Evolutionary conservation across 1,140 invertebrate species (phyloP), one percentile per base, ranked within the genome.

Genomic region (Eumaeus atala): DNA sequence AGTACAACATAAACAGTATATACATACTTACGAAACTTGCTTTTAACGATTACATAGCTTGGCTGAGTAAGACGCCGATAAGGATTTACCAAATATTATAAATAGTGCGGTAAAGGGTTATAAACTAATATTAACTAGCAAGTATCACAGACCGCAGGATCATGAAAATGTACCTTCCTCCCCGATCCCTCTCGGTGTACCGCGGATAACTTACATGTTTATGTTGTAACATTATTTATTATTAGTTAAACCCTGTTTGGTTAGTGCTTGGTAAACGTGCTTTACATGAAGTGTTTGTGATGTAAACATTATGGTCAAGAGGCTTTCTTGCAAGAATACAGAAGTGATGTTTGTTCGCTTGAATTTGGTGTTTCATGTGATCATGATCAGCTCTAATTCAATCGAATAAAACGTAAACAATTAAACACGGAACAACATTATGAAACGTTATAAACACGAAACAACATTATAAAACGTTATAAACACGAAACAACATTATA

Each of bases 61-160:
- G n/a, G n/a, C n/a, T n/a, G 28, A 10, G 28, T 21, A 44, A 47
- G 40, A 61, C 18, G 54, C 58, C 37, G 54, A 71, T 48, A 57
- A 72, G 66, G 59, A 70, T 72, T 77, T 63, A 56, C 66, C 67
- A 64, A 75, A 73, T 75, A 64, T 72, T 64, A 66, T 72, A 73
- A 68, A 81, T 66, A 72, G 63, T 75, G 70, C 62, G 70, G 66
- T 60, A 61, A 28, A 70, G 74, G 72, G 78, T 73, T 70, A 78
- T 81, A 77, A 80, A 78, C 79, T 83, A 84, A 85, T 82, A 83
- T 83, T 78, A 83, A 75, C 71, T 70, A 69, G 77, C 69, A 67
- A 67, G 72, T 74, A 83, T 79, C 70, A 61, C 64, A 74, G 77
- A 81, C 83, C 79, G 76, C 83, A 86, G 67, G 66, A 80, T 86